These are phyloP conservation scores for Chromis chromis DNA, from an alignment of 2,797 vertebrate species.

Conservation along the genomic window DNA sequence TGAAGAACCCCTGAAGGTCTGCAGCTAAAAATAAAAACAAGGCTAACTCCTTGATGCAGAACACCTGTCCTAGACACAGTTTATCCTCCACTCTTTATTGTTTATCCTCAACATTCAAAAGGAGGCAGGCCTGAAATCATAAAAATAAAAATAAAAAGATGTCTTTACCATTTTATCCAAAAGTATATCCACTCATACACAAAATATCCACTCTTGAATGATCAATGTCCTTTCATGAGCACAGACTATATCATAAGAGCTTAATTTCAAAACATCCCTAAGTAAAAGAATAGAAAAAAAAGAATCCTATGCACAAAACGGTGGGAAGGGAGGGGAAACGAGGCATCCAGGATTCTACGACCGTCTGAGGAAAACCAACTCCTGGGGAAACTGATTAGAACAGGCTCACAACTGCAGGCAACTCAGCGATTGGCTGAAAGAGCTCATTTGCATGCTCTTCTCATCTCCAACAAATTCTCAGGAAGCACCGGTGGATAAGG, in stretches of 20 bases:
- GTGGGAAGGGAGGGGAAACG: not conserved
- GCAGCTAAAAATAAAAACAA: slow-evolving; percentile 83
- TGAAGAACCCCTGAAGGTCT: slow-evolving; percentile 72
- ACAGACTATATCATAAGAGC: slow-evolving; percentile 4
- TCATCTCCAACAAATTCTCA: slow-evolving; percentile 66
- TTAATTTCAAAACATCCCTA: slow-evolving; percentile 19
- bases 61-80: slow-evolving; percentile 72
- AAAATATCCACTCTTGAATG: slow-evolving; percentile 38
- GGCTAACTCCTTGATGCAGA: slow-evolving; percentile 78
- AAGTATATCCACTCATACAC: no score
- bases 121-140: slow-evolving; percentile 14
- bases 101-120: slow-evolving; percentile 20
- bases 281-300: slow-evolving; percentile 31
- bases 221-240: slow-evolving; percentile 40
- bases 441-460: slow-evolving; percentile 76
- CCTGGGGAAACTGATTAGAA: slow-evolving; percentile 64
- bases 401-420: slow-evolving; percentile 52
- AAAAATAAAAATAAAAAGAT: slow-evolving; percentile 1
- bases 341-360: slow-evolving; percentile 39
- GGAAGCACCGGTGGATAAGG: slow-evolving; percentile 75
- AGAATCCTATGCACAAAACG: slow-evolving; percentile 22
- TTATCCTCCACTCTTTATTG: slow-evolving; percentile 47
- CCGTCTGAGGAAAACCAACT: slow-evolving; percentile 49
- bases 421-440: slow-evolving; percentile 61
- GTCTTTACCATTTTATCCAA: slow-evolving; percentile 18